Conservation (phyloP, 2,113 vertebrate species). For the Pluvialis apricaria region DNA sequence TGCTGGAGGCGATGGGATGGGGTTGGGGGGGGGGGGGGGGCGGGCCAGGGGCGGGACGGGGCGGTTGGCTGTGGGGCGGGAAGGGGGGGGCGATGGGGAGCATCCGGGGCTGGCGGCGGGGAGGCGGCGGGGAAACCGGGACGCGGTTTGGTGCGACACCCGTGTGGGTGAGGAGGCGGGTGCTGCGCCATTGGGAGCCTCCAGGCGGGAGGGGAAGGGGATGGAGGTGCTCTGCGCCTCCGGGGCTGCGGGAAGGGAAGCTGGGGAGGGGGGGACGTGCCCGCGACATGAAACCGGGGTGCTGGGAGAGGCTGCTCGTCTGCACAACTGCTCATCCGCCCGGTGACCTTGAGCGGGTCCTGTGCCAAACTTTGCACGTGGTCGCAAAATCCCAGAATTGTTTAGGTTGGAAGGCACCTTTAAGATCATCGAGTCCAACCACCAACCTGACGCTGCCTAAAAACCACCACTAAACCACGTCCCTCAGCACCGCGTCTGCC, state of each 20-base stretch:
- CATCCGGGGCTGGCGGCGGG: neutral
- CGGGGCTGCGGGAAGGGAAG: neutral
- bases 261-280: no score
- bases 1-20: no score
- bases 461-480: neutral
- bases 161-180: neutral
- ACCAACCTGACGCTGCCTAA: neutral
- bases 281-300: rapidly evolving
- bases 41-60: no score
- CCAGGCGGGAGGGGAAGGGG: neutral
- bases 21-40: no score
- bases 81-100: no score
- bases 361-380: neutral
- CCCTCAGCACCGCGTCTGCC: neutral
- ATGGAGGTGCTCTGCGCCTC: no score
- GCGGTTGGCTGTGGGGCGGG: neutral
- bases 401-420: neutral
- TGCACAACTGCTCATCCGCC: neutral
- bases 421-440: neutral
- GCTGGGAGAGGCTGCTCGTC: neutral
- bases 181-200: neutral
- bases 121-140: neutral
- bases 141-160: neutral
- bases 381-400: neutral
- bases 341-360: neutral